These are phyloP conservation scores for Corythoichthys intestinalis DNA, from an alignment of 2,113 vertebrate genomes.

Conservation along the genomic window DNA sequence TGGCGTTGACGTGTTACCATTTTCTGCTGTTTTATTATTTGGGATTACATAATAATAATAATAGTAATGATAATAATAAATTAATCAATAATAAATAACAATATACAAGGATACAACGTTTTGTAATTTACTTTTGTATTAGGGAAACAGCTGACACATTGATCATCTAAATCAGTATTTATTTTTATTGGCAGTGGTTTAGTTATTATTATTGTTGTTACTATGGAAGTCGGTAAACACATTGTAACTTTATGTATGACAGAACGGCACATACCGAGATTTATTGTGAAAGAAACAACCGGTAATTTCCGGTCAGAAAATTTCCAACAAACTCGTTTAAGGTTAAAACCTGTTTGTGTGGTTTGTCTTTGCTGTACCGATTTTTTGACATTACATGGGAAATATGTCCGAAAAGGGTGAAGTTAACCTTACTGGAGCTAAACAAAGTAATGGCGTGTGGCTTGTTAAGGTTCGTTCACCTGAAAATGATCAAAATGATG, in stretches of 20 bases:
- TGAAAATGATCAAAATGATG: background rate
- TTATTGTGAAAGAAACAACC: background rate
- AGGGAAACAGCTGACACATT: background rate
- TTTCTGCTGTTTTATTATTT: background rate
- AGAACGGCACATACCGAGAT: background rate
- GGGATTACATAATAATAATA: background rate
- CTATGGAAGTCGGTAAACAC: background rate
- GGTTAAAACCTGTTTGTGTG: background rate
- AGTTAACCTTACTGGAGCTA: conserved; percentile 81
- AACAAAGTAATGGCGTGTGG: conserved; percentile 61
- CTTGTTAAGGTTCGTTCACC: conserved; percentile 60
- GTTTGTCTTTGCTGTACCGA: background rate
- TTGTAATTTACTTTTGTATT: background rate
- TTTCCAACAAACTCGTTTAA: background rate
- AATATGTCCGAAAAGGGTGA: conserved; percentile 75
- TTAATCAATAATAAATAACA: too few relatives aligned
- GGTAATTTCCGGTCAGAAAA: background rate
- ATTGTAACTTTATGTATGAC: too few relatives aligned
- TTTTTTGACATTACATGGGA: background rate
- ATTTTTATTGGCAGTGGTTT: background rate
- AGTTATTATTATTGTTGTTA: background rate
- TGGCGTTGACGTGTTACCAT: background rate
- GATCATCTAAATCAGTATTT: background rate
- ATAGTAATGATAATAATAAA: too few relatives aligned
- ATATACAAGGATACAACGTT: background rate